Base-by-base conservation (phyloP, 2,113 vertebrate genomes). In the Ageneiosus marmoratus region DNA sequence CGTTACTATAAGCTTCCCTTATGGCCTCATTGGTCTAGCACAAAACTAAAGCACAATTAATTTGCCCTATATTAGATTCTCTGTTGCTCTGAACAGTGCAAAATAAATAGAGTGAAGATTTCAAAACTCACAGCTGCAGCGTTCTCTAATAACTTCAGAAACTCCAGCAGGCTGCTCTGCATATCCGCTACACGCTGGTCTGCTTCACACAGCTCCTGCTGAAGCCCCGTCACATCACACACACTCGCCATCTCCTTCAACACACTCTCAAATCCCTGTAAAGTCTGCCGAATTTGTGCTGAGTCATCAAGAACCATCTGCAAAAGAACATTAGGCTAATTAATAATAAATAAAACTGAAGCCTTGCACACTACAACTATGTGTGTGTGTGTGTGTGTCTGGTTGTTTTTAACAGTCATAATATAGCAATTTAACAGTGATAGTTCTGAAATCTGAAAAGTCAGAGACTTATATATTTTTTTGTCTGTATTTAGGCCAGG, bases 271-370 rank as follows among this genome's bases (percentile, higher is more conserved):
- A 97, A 89, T 10, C 86, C 88, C 69, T 94, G 94, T 34, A 99
- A 91, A 6, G 95, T 91, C 79, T 74, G 92, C 34, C 96, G 93
- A 87, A 97, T 98, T 92, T 97, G 97, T 9, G 93, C 94, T 0
- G 95, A 96, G 88, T 99, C 98, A 70, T 96, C 94, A 89, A 98
- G 86, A 79, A 97, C 96, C 93, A 95, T 94, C 98, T 99, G 87
- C 34, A 85, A 0, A 62, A 10, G 16, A 79, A 73, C 6, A 55
- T 18, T 10, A 13, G 50, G 50, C 2, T 15, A n/a, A 72, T 46
- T 13, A 46, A 72, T 12, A 58, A 62, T 15, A 62, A 55, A 62
- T 32, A 15, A 72, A 72, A 27, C 16, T 3, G 12, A 46, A 72
- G 15, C 41, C 24, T 70, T 8, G 2, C 3, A 69, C 5, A n/a